phyloP scores from a whole-genome alignment of 2,797 vertebrate species.

The Urocyon cinereoargenteus region DNA sequence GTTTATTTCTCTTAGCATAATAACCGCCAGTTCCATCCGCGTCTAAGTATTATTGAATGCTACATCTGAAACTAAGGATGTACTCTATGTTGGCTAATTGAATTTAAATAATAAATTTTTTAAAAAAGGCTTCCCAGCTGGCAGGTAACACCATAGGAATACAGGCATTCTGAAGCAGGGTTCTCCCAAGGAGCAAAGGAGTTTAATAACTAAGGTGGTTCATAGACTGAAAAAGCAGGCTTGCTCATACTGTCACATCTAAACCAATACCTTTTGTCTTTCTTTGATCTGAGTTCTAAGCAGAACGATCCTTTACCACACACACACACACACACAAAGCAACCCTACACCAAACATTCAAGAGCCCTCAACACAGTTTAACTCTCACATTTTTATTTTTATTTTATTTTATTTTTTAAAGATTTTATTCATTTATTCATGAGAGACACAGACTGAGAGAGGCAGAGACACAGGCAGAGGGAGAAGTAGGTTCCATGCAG shows the following conservation, averaged over 20 bases:
- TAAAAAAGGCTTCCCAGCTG: neutral
- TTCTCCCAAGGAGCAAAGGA: neutral
- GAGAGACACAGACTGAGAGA: no score
- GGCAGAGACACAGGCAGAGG: no score
- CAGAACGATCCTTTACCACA: neutral
- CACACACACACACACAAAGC: no score
- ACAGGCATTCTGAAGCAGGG: neutral
- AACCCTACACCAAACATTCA: neutral
- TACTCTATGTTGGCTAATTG: no score
- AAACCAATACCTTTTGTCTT: neutral
- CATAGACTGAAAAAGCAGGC: neutral
- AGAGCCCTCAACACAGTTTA: neutral
- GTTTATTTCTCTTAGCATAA: no score
- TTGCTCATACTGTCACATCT: neutral
- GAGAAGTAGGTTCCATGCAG: no score
- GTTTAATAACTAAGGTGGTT: neutral
- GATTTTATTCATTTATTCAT: no score
- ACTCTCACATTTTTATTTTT: neutral
- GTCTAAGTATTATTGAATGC: no score
- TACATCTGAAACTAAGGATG: no score
- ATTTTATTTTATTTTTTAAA: no score
- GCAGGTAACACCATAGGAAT: neutral
- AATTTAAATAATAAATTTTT: no score
- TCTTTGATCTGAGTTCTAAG: neutral
- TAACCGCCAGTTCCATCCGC: no score